phyloP scores from a whole-genome alignment of 2,113 vertebrate genomes.

The Triplophysa rosa region DNA sequence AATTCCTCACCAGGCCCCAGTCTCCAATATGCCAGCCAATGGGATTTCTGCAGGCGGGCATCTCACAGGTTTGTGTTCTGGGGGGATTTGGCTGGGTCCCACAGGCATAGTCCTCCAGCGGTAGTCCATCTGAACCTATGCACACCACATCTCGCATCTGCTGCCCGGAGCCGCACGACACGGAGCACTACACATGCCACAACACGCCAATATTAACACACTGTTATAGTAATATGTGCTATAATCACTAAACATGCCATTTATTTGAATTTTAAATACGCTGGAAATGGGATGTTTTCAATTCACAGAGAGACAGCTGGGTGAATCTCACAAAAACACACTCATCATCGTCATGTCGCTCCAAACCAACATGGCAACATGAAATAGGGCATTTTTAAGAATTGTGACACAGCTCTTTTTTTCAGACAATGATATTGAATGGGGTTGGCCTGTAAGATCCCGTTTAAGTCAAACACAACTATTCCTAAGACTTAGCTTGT shows the following conservation, averaged over 20 bases:
- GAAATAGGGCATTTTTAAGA: too few relatives aligned
- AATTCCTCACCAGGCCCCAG: slow-evolving; percentile 86
- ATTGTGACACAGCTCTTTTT: too few relatives aligned
- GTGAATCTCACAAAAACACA: too few relatives aligned
- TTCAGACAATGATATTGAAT: too few relatives aligned
- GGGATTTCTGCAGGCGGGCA: slow-evolving; percentile 69
- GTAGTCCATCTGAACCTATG: slow-evolving; percentile 66
- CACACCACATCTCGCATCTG: slow-evolving; percentile 83
- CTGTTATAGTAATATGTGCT: neutral
- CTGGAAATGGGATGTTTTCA: neutral
- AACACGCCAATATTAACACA: neutral
- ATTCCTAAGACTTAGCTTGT: too few relatives aligned
- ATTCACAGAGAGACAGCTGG: too few relatives aligned
- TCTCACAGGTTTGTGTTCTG: slow-evolving; percentile 72
- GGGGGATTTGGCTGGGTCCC: slow-evolving; percentile 70
- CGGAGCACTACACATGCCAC: slow-evolving; percentile 80
- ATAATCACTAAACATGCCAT: neutral
- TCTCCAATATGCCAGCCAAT: slow-evolving; percentile 83
- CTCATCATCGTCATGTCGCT: too few relatives aligned
- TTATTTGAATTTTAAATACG: neutral
- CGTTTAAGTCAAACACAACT: too few relatives aligned
- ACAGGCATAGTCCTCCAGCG: slow-evolving; percentile 76
- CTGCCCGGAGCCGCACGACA: slow-evolving; percentile 84
- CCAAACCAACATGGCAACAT: too few relatives aligned
- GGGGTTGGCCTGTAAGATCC: too few relatives aligned